phyloP scores from a whole-genome alignment of 2,113 vertebrate genomes.

The Brachionichthys hirsutus region DNA sequence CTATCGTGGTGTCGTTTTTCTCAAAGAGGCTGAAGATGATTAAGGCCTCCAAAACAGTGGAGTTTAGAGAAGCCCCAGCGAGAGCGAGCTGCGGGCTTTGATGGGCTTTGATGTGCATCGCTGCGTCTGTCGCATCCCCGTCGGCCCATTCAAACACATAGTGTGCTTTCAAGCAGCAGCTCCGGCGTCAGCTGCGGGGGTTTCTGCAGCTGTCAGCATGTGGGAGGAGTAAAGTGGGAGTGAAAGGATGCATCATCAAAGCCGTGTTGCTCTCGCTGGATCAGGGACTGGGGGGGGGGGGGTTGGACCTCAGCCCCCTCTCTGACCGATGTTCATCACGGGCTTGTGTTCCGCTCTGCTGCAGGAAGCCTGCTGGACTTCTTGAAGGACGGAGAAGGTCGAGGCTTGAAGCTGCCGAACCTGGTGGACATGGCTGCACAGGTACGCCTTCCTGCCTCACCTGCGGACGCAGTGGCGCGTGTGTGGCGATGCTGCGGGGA shows the following conservation, averaged over 20 bases:
- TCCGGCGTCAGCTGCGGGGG: no score
- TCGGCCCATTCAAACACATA: background rate
- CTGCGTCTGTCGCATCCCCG: slow-evolving; percentile 27
- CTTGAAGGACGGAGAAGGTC: slow-evolving; percentile 90
- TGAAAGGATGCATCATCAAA: background rate
- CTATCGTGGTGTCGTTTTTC: slow-evolving; percentile 8
- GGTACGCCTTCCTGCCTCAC: slow-evolving; percentile 68
- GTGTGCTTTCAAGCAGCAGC: slow-evolving; percentile 7
- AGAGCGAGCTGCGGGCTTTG: slow-evolving; percentile 16
- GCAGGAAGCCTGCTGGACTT: slow-evolving; percentile 96
- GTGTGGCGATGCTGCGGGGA: background rate
- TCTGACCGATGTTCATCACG: slow-evolving; percentile 1
- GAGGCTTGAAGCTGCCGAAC: slow-evolving; percentile 90
- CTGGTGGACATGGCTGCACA: slow-evolving; percentile 98
- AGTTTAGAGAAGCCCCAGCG: slow-evolving; percentile 36
- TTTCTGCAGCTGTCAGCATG: background rate
- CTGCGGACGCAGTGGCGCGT: background rate
- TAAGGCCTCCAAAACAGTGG: slow-evolving; percentile 24
- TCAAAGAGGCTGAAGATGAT: slow-evolving; percentile 31
- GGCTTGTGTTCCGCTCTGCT: slow-evolving; percentile 21
- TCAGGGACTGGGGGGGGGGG: background rate
- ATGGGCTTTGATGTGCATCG: slow-evolving; percentile 33
- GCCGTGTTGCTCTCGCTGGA: background rate
- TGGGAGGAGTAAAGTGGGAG: background rate
- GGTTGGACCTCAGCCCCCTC: slow-evolving; percentile 1